A percentile compares a stretch with the other conserved stretches of the same genome.
Evolutionary conservation across 2,797 vertebrate genomes (phyloP).

Genomic region (Myripristis murdjan): DNA sequence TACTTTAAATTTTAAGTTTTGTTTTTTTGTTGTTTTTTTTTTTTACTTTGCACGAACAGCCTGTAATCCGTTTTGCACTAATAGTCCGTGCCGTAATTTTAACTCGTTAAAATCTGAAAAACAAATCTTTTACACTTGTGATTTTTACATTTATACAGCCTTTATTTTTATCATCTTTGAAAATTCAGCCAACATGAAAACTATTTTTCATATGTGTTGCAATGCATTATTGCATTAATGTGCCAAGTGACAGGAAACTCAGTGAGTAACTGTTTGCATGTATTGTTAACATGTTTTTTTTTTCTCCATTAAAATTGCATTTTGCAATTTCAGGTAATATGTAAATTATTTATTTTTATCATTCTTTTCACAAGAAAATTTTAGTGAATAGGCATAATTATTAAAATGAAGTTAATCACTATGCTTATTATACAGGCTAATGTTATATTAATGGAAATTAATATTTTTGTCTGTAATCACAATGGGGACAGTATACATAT

Average conservation of each 20-base stretch:
- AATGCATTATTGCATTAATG: not conserved
- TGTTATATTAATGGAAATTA: not conserved
- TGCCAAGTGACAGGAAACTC: not conserved
- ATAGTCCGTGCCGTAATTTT: not conserved
- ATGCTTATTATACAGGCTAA: not conserved
- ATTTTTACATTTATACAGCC: not conserved
- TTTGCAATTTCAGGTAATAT: constrained; percentile 1
- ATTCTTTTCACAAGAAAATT: not conserved
- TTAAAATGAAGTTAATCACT: not conserved
- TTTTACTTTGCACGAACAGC: not conserved
- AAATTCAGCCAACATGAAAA: not conserved
- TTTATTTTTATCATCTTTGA: not conserved
- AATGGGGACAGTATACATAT: not conserved
- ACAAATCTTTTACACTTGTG: not conserved
- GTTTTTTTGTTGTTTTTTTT: no score
- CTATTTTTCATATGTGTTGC: not conserved
- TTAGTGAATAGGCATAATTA: not conserved
- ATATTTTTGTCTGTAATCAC: not conserved
- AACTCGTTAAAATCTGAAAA: not conserved
- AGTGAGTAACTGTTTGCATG: not conserved
- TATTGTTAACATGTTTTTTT: not conserved
- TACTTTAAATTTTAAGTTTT: no score
- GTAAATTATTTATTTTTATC: not conserved
- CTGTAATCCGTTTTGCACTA: not conserved
- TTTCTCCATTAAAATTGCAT: not conserved